Conservation (phyloP, 2,888 invertebrate species). For the Caenorhabditis sulstoni region DNA sequence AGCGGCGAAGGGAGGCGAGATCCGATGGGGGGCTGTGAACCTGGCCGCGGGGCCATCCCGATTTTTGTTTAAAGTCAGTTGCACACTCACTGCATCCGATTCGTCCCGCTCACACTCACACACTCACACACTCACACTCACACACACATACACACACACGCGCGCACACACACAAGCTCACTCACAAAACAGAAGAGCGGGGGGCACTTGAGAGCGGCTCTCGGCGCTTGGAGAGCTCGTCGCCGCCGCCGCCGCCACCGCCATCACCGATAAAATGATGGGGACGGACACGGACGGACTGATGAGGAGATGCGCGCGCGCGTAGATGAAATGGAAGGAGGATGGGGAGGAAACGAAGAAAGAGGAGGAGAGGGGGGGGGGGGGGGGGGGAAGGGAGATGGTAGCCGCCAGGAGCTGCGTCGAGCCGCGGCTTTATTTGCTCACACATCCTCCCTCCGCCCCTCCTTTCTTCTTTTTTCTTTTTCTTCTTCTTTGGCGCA, state of each 20-base stretch:
- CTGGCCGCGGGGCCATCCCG: constrained; percentile 28
- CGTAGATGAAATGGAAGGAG: not conserved
- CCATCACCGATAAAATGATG: constrained; percentile 38
- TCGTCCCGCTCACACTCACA: constrained; percentile 28
- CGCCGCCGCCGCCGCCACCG: constrained; percentile 42
- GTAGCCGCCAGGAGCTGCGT: constrained; percentile 14
- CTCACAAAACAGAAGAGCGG: constrained; percentile 45
- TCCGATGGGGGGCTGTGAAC: constrained; percentile 23
- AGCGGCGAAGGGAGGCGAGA: constrained; percentile 20
- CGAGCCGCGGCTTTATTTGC: constrained; percentile 46
- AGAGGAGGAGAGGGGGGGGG: not conserved
- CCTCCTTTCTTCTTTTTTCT: not conserved
- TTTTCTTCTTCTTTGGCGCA: constrained; percentile 9
- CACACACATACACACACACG: constrained; percentile 30
- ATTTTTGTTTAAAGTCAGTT: constrained; percentile 61
- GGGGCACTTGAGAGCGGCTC: constrained; percentile 51
- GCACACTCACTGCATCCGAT: constrained; percentile 58
- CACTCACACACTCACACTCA: constrained; percentile 30
- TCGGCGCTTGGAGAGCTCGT: constrained; percentile 10
- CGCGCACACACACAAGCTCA: constrained; percentile 15
- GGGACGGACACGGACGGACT: not conserved
- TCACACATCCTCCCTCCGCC: constrained; percentile 21
- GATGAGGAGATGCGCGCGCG: not conserved
- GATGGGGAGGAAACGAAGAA: too few relatives aligned
- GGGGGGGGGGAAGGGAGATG: not conserved